These are phyloP conservation scores for Prolemur simus DNA, from an alignment of 2,113 vertebrate genomes.

Conservation along the genomic window DNA sequence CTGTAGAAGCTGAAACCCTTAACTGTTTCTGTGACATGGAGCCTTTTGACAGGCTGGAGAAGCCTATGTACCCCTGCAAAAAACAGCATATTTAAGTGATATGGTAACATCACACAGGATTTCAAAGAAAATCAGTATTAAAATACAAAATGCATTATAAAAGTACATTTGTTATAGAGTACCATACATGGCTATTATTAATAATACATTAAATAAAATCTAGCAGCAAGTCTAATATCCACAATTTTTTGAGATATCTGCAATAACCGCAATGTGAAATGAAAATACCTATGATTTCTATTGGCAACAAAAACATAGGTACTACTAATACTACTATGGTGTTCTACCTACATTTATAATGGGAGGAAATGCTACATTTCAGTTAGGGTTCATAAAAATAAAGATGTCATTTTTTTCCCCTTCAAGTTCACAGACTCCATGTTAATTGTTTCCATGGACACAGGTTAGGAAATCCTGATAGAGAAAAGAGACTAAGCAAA, in stretches of 20 bases:
- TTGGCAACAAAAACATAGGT: neutral
- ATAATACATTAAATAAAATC: neutral
- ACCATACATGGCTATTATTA: neutral
- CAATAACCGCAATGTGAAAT: neutral
- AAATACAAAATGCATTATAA: neutral
- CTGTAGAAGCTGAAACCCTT: neutral
- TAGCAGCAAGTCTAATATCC: neutral
- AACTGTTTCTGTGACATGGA: neutral
- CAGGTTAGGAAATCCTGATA: neutral
- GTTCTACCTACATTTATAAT: neutral
- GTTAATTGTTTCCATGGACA: neutral
- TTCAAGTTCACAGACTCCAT: neutral
- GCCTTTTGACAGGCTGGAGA: neutral
- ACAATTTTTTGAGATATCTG: neutral
- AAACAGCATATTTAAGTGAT: neutral
- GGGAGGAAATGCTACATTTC: neutral
- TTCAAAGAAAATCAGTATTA: constrained; percentile 34
- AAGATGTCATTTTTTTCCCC: neutral
- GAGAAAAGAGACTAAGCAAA: neutral
- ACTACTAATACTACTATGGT: neutral
- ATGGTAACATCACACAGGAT: neutral
- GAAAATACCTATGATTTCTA: constrained; percentile 4
- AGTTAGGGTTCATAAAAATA: neutral
- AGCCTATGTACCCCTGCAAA: neutral
- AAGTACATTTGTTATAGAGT: neutral